A percentile compares a stretch with the other conserved stretches of the same genome.
Evolutionary conservation across 1,140 invertebrate genomes (phyloP).

Genomic region (Meloidogyne hapla): DNA sequence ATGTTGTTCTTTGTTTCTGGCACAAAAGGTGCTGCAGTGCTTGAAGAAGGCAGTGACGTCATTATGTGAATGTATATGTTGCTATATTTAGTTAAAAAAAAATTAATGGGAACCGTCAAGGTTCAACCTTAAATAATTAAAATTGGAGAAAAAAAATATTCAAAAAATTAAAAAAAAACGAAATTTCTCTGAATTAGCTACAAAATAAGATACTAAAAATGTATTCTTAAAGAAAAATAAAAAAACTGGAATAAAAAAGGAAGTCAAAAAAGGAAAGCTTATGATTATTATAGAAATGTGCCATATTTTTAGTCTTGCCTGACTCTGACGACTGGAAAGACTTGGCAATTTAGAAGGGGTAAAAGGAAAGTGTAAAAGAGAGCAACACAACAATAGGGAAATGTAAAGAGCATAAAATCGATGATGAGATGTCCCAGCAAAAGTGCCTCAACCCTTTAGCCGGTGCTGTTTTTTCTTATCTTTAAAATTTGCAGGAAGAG

Average conservation of each 20-base stretch:
- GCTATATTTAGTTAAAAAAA: neutral
- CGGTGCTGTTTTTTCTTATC: neutral
- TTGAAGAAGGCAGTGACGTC: slow-evolving; percentile 28
- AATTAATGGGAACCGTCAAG: neutral
- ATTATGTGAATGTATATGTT: neutral
- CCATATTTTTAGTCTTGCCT: neutral
- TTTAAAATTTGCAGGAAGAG: neutral
- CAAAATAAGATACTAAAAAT: too few species aligned
- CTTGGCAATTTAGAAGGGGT: slow-evolving; percentile 1
- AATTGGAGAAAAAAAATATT: neutral
- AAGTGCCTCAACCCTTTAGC: neutral
- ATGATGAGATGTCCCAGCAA: neutral
- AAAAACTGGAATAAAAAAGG: too few species aligned
- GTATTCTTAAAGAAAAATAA: too few species aligned
- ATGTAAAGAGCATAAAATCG: neutral
- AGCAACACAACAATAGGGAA: neutral
- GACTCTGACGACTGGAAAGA: neutral
- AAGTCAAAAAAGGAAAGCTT: too few species aligned
- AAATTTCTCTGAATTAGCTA: too few species aligned
- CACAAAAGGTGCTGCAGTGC: slow-evolving; percentile 19
- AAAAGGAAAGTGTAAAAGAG: neutral
- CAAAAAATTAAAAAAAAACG: neutral
- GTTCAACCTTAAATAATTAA: neutral
- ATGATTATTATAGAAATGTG: too few species aligned
- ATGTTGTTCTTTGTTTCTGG: slow-evolving; percentile 33